phyloP scores from a whole-genome alignment of 2,888 invertebrate species.

The Beris chalybata region DNA sequence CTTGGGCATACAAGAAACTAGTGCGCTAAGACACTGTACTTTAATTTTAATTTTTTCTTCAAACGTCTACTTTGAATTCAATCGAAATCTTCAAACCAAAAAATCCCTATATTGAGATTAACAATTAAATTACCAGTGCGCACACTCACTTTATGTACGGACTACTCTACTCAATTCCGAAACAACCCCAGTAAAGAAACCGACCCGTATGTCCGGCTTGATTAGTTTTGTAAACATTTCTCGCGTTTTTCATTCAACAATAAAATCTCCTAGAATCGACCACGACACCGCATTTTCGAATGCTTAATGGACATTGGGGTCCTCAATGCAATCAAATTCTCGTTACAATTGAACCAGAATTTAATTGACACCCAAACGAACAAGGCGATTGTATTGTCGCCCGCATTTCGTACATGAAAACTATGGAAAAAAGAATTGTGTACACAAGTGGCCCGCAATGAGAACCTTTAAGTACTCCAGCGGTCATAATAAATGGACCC shows the following conservation, averaged over 20 bases:
- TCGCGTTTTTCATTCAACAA: constrained; percentile 35
- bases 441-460: constrained; percentile 25
- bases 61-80: no score
- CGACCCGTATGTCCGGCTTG: constrained; percentile 25
- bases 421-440: neutral
- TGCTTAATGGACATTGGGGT: constrained; percentile 29
- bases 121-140: no score
- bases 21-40: no score
- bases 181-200: neutral
- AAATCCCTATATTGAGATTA: no score
- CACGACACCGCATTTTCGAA: constrained; percentile 2
- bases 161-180: neutral
- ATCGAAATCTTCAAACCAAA: no score
- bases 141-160: no score
- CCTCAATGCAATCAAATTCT: constrained; percentile 30
- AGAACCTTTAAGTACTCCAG: constrained; percentile 9
- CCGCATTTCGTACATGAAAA: constrained; percentile 20
- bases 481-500: constrained; percentile 11
- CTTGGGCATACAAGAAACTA: no score
- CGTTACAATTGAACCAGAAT: constrained; percentile 17
- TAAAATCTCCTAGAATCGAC: constrained; percentile 30
- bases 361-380: constrained; percentile 25
- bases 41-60: no score
- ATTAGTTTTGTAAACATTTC: constrained; percentile 39
- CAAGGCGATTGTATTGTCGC: constrained; percentile 11